Evolutionary conservation across 2,113 vertebrate genomes (phyloP), one percentile per base, ranked within the genome.

Genomic region (Oreochromis tanganicae): DNA sequence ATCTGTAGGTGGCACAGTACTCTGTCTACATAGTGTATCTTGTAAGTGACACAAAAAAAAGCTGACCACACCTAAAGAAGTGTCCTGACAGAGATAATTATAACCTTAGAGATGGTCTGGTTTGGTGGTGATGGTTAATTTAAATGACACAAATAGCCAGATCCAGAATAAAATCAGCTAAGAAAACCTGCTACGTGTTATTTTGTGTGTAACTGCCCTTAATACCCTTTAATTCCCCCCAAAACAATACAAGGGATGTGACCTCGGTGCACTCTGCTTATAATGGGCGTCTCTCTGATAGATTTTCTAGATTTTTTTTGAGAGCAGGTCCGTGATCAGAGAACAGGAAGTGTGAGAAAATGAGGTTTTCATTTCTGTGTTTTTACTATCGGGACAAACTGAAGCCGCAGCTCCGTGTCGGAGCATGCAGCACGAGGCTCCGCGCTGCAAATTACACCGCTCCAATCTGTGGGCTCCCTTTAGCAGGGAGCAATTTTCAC

Each of bases 401-500:
- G n/a, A 43, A 56, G 90, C 87, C 16, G 82, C 87, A 34, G 83
- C 73, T 89, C 87, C 16, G 61, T 88, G 7, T 88, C 91, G 10
- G 80, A 32, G 57, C 85, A 50, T 4, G 55, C 3, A n/a, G 9
- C 80, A 61, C 55, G 12, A 85, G 80, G 38, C 55, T 41, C 75
- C 24, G 0, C 11, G 2, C 46, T 61, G 85, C 88, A 89, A 87
- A 92, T 88, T 50, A 86, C 88, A 88, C 80, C 5, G 54, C 87
- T 81, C 81, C 73, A 71, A 91, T 92, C 91, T 63, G 32, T 27
- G 80, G 8, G 14, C 82, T 87, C 88, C 86, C 84, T 55, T 91
- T 87, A 86, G 87, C 91, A 29, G 61, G 56, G 55, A 68, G 38
- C 87, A 81, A 91, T 94, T 93, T 95, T 92, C 93, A 91, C 92